Conservation (phyloP, 2,888 invertebrate genomes). For the Nycteola revayana region DNA sequence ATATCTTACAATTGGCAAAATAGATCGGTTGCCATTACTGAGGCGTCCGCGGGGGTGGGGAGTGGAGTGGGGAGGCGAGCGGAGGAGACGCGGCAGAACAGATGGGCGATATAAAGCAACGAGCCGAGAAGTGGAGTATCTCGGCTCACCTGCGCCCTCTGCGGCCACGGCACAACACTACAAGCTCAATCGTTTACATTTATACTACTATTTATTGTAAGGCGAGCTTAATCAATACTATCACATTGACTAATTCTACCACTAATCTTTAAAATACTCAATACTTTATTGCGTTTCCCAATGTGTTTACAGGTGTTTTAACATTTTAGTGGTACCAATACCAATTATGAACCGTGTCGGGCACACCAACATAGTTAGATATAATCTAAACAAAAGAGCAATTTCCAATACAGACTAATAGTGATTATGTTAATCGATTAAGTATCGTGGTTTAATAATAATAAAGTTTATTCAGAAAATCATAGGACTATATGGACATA, state of each 20-base stretch:
- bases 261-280: too few species aligned
- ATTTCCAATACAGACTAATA: conserved; percentile 46
- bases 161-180: conserved; percentile 15
- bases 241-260: too few species aligned
- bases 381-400: too few species aligned
- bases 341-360: too few species aligned
- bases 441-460: too few species aligned
- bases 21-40: conserved; percentile 49
- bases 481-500: too few species aligned
- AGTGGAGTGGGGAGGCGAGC: conserved; percentile 2
- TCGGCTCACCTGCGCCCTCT: conserved; percentile 42
- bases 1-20: conserved; percentile 57
- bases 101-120: conserved; percentile 34
- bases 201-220: conserved; percentile 46
- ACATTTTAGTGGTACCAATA: too few species aligned
- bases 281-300: too few species aligned
- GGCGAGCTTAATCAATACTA: conserved; percentile 9
- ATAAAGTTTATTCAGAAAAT: too few species aligned
- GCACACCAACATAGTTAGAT: too few species aligned
- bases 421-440: too few species aligned
- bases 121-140: conserved; percentile 33
- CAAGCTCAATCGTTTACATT: conserved; percentile 43
- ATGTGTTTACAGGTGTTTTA: too few species aligned
- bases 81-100: conserved; percentile 9
- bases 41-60: conserved; percentile 11